Base-by-base conservation (phyloP, 2,888 invertebrate genomes). In the Rhodophaea formosa region DNA sequence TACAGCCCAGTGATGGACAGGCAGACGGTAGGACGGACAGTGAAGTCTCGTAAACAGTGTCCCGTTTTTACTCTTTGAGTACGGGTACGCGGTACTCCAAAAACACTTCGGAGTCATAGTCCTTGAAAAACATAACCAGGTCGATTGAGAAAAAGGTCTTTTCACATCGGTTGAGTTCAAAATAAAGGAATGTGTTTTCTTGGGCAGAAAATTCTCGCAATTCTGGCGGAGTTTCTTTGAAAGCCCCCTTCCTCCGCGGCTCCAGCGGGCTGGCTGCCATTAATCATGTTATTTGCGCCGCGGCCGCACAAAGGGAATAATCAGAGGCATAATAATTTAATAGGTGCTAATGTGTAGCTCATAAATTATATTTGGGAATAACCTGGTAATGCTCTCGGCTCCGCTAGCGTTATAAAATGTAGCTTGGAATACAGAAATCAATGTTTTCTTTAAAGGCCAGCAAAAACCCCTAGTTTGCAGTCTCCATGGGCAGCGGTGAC, bases 221-320 rank as follows among this genome's bases (percentile, higher is more conserved):
- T 61, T 62, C 65, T 65, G 53, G 15, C 6, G 3, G 46, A 46
- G 46, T 29, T 55, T 55, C 32, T 43, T 51, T 53, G 23, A 44
- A 53, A 53, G 30, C 35, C 12, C 15, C 8, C 44, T 32, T 8
- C 60, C 47, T 52, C 58, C 56, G 61, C 58, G 53, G 58, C 62
- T 62, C 58, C 58, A 55, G 61, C 58, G 51, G 58, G 62, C 61
- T 58, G 47, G 35, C 49, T 47, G 29, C 60, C 56, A 68, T 67
- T 65, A 67, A 68, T 70, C 64, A 64, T 62, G 62, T 63, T 62
- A 66, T 64, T 63, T 62, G 59, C 46, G 59, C 45, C 58, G 59
- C 44, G 53, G 53, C 23, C 45, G 52, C 10, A 43, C 16, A 51
- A 52, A 44, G 35, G 52, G 29, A 55, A 51, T 47, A 59, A 53